Evolutionary conservation across 2,113 vertebrate genomes (phyloP).

Genomic region (Neofelis nebulosa): DNA sequence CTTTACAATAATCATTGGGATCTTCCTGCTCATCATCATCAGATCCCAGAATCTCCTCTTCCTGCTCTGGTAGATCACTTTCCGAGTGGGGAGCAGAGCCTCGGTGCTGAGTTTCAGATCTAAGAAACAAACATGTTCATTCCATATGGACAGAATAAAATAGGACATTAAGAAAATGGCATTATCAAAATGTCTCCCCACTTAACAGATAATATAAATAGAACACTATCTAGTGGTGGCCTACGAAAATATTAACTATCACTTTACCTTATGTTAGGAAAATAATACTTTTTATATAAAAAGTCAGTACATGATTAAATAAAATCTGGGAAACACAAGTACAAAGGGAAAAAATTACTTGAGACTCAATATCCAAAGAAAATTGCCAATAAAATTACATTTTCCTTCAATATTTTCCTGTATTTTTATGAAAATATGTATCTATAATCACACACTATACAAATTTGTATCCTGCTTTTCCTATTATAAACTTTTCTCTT

Average conservation of each 20-base stretch:
- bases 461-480: neutral
- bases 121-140: conserved; percentile 76
- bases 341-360: conserved; percentile 10
- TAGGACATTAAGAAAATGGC: neutral
- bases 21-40: conserved; percentile 99
- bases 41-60: conserved; percentile 97
- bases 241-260: neutral
- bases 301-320: neutral
- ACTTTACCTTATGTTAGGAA: neutral
- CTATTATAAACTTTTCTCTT: neutral
- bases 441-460: neutral
- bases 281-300: neutral
- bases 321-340: conserved; percentile 27
- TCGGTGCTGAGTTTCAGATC: conserved; percentile 92
- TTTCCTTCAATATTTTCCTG: neutral
- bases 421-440: neutral
- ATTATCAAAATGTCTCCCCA: neutral
- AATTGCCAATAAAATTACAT: neutral
- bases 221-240: neutral
- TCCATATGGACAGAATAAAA: neutral
- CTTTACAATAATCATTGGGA: conserved; percentile 98
- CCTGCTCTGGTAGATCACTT: conserved; percentile 92
- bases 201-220: neutral
- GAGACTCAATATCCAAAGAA: conserved; percentile 9
- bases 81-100: conserved; percentile 89